Evolutionary conservation across 2,797 vertebrate genomes (phyloP).

Genomic region (Sandelia bainsii): DNA sequence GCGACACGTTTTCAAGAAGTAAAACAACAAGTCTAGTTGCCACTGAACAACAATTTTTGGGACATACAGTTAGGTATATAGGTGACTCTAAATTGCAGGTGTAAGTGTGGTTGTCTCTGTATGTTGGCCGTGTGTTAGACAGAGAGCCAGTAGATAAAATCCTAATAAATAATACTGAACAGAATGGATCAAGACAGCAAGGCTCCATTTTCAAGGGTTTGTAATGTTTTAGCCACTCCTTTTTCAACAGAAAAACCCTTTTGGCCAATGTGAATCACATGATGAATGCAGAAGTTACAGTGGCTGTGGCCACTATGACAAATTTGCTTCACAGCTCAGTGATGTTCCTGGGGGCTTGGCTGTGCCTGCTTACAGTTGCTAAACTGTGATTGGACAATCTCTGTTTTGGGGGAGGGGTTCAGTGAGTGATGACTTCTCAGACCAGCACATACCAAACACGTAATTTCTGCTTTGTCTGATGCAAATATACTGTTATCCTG

Average conservation of each 20-base stretch:
- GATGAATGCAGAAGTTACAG: neutral
- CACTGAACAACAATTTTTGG: too few species aligned
- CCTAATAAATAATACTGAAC: neutral
- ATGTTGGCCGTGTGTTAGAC: too few species aligned
- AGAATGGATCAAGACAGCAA: neutral
- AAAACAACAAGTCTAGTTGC: too few species aligned
- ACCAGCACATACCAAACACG: neutral
- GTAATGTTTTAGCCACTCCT: neutral
- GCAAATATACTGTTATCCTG: neutral
- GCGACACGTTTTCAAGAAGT: too few species aligned
- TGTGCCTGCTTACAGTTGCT: neutral
- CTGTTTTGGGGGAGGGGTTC: neutral
- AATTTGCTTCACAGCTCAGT: neutral
- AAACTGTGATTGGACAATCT: neutral
- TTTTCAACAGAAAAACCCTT: neutral
- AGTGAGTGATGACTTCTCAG: neutral
- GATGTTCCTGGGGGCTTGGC: neutral
- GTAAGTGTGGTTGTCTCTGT: too few species aligned
- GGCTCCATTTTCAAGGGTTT: neutral
- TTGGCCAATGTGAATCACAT: neutral
- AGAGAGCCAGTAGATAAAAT: too few species aligned
- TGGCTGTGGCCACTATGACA: neutral
- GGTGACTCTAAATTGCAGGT: too few species aligned
- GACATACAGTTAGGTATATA: too few species aligned
- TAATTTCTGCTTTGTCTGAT: constrained; percentile 5